These are phyloP conservation scores for Balaenoptera acutorostrata DNA, from an alignment of 2,113 vertebrate genomes.

Conservation along the genomic window DNA sequence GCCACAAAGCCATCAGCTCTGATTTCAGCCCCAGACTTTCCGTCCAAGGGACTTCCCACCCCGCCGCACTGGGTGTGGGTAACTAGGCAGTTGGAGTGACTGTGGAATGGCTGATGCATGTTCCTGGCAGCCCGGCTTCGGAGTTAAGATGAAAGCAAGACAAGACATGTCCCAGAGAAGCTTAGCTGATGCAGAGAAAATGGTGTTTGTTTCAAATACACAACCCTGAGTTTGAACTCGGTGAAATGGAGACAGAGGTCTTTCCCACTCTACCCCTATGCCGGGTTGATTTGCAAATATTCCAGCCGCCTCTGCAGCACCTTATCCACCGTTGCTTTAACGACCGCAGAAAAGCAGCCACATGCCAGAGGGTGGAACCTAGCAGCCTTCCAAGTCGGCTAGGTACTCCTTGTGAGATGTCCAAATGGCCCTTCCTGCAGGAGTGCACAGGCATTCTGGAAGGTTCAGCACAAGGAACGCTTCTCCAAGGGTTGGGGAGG, in stretches of 20 bases:
- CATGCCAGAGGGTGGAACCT: rapidly evolving
- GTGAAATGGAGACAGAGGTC: not conserved
- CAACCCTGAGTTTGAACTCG: not conserved
- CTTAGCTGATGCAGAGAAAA: not conserved
- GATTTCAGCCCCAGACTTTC: not conserved
- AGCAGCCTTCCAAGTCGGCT: rapidly evolving
- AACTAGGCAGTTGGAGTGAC: not conserved
- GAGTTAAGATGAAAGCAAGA: not conserved
- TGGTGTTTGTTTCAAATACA: not conserved
- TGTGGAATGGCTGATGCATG: not conserved
- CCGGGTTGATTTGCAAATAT: not conserved
- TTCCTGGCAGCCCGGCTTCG: not conserved
- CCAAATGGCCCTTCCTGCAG: not conserved
- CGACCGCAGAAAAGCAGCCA: not conserved
- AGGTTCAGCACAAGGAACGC: not conserved
- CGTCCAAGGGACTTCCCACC: not conserved
- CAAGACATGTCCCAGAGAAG: not conserved
- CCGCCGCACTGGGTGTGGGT: rapidly evolving
- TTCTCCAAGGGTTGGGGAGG: not conserved
- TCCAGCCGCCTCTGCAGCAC: rapidly evolving
- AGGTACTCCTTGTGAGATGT: not conserved
- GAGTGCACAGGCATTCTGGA: not conserved
- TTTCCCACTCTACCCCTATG: rapidly evolving
- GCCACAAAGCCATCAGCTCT: not conserved
- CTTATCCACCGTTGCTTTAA: no score